A percentile compares a stretch with the other conserved stretches of the same genome.
Conservation (phyloP, 2,797 vertebrate species). For the Knipowitschia caucasica region DNA sequence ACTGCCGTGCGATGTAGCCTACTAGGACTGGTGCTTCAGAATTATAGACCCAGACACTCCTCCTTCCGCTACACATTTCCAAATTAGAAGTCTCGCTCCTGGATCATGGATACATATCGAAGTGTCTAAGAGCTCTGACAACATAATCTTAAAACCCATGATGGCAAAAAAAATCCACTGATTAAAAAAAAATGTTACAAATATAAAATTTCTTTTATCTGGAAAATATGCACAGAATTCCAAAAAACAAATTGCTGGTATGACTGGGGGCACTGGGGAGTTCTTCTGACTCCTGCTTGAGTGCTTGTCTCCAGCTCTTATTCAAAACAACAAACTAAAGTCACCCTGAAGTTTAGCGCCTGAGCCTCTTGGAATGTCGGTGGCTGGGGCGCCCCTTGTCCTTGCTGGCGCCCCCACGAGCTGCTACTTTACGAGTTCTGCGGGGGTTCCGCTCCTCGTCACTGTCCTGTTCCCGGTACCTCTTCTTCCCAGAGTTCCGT, state of each 20-base stretch:
- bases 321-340: conserved; percentile 38
- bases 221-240: conserved; percentile 77
- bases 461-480: conserved; percentile 79
- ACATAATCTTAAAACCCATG: conserved; percentile 45
- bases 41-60: conserved; percentile 16
- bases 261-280: conserved; percentile 30
- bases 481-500: conserved; percentile 59
- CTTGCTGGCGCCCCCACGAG: conserved; percentile 46
- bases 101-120: conserved; percentile 40
- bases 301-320: conserved; percentile 41
- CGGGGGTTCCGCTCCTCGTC: conserved; percentile 83
- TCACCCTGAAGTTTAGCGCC: conserved; percentile 66
- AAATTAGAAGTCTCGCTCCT: conserved; percentile 22
- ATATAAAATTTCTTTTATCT: conserved; percentile 78
- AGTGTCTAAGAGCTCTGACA: conserved; percentile 63
- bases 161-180: conserved; percentile 39
- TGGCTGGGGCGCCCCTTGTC: conserved; percentile 64
- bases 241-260: conserved; percentile 54
- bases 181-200: conserved; percentile 77
- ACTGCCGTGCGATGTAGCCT: no score
- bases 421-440: conserved; percentile 62
- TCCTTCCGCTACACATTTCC: conserved; percentile 13
- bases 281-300: conserved; percentile 22
- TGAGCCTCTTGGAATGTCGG: conserved; percentile 82
- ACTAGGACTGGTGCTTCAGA: conserved; percentile 10